phyloP scores from a whole-genome alignment of 2,797 vertebrate genomes.

The Glossophaga mutica region DNA sequence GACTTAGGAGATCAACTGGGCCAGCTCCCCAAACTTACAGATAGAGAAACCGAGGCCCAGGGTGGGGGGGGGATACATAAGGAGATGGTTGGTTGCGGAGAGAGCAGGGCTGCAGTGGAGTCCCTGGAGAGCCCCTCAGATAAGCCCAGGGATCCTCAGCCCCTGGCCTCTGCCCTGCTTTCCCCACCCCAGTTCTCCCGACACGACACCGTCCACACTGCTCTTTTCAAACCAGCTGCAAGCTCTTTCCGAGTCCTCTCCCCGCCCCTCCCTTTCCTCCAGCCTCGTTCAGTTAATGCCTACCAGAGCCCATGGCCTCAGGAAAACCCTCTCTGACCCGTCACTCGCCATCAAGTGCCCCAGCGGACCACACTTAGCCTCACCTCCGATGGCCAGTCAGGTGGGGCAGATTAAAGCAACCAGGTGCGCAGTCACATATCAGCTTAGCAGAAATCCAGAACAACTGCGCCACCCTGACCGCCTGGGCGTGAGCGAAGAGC shows the following conservation, averaged over 20 bases:
- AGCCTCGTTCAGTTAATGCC: background rate
- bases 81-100: background rate
- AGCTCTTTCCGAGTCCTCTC: too few relatives aligned
- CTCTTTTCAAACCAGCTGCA: background rate
- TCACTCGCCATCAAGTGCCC: background rate
- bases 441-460: background rate
- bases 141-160: background rate
- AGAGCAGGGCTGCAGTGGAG: background rate
- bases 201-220: rapidly evolving
- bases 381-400: background rate
- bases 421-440: background rate
- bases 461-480: background rate
- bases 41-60: background rate
- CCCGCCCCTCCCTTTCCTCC: background rate
- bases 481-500: too few relatives aligned
- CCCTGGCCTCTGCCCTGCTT: background rate
- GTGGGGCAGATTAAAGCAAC: background rate
- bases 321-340: background rate
- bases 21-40: background rate
- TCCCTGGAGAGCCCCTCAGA: background rate
- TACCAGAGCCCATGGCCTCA: too few relatives aligned
- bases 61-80: too few relatives aligned
- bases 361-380: background rate
- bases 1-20: background rate
- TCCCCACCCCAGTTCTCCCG: rapidly evolving